Evolutionary conservation across 2,888 invertebrate species (phyloP).

Genomic region (Penaeus monodon): DNA sequence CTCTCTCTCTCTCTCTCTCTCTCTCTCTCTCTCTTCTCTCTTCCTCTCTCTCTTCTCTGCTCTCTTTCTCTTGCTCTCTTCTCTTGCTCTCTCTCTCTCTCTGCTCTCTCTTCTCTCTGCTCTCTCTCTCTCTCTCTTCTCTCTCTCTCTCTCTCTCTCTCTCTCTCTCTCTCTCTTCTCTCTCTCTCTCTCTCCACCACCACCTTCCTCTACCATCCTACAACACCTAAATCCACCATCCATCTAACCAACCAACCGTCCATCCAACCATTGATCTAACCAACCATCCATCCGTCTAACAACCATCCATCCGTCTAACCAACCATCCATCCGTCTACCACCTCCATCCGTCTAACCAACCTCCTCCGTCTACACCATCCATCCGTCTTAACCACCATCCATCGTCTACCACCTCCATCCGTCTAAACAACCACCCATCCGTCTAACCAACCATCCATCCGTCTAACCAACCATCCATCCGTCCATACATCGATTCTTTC

Average conservation of each 20-base stretch:
- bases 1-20: too few species aligned
- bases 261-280: background rate
- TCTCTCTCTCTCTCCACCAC: background rate
- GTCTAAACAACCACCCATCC: background rate
- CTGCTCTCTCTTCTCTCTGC: too few species aligned
- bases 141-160: too few species aligned
- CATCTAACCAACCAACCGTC: background rate
- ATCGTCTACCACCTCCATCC: background rate
- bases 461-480: background rate
- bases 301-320: background rate
- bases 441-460: background rate
- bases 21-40: too few species aligned
- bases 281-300: background rate
- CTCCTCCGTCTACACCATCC: background rate
- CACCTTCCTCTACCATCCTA: background rate
- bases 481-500: too few species aligned
- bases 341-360: background rate
- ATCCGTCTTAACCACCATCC: background rate
- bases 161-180: too few species aligned
- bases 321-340: background rate
- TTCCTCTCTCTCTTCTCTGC: too few species aligned
- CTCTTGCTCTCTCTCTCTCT: too few species aligned
- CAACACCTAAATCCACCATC: background rate
- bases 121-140: too few species aligned
- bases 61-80: too few species aligned